These are phyloP conservation scores for Chamaetylas fuelleborni DNA, from an alignment of 2,113 vertebrate genomes.

Conservation along the genomic window DNA sequence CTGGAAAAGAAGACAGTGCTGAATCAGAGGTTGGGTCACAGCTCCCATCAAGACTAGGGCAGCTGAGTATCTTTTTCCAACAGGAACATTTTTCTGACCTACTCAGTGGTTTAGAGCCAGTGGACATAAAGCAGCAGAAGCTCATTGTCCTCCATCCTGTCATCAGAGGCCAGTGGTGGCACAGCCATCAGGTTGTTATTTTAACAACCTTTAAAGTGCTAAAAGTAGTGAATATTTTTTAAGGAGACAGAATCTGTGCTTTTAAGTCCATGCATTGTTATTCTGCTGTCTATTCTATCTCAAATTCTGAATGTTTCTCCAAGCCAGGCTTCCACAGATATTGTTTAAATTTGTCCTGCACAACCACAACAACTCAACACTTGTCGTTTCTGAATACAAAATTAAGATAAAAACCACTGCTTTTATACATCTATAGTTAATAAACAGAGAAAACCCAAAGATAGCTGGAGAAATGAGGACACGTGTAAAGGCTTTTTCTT, in stretches of 20 bases:
- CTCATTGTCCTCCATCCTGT: not conserved
- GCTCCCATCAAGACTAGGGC: not conserved
- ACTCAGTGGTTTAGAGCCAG: not conserved
- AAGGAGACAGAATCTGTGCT: not conserved
- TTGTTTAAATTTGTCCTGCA: not conserved
- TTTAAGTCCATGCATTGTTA: not conserved
- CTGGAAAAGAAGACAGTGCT: not conserved
- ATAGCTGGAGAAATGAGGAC: not conserved
- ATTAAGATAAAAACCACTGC: not conserved
- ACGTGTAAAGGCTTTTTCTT: not conserved
- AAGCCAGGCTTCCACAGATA: not conserved
- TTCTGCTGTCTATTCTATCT: not conserved
- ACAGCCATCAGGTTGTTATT: not conserved
- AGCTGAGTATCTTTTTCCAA: not conserved
- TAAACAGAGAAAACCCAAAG: not conserved
- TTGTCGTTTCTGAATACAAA: not conserved
- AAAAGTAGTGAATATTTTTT: not conserved
- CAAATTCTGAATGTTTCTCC: not conserved
- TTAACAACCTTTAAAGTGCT: not conserved
- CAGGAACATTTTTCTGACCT: not conserved
- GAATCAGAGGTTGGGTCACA: not conserved
- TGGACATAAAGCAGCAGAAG: not conserved
- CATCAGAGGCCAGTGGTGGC: rapidly evolving
- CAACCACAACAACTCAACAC: not conserved
- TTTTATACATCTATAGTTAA: not conserved